Evolutionary conservation across 2,888 invertebrate genomes (phyloP), one percentile per base, ranked within the genome.

Genomic region (Phasia obesa): DNA sequence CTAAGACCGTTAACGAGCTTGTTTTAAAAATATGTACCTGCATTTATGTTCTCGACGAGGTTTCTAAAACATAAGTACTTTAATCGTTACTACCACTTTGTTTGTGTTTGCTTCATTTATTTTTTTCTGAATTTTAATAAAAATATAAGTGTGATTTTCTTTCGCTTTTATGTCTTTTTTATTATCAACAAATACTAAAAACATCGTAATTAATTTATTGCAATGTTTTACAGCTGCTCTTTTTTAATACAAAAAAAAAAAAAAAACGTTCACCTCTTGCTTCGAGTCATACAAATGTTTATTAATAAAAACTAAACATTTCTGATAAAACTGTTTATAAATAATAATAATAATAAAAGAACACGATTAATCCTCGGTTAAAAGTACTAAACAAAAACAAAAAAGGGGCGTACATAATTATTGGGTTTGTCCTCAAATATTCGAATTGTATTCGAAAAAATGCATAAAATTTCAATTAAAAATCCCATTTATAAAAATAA

Each of bases 321-420:
- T 27, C 47, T 71, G 25, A 59, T 62, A 59, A 64, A 55, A 47
- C 23, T 57, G 25, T 78, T 65, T 59, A 73, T 62, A 62, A 73
- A 73, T 47, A 60, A 57, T 64, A 67, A 55, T 59, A 55, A 38
- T n/a, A n/a, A n/a, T n/a, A n/a, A n/a, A n/a, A n/a, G n/a, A n/a
- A n/a, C n/a, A n/a, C n/a, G n/a, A n/a, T n/a, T n/a, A 31, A 27
- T 21, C 70, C 23, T 15, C 35, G 11, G 6, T 51, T 15, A 53
- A 31, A 73, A 55, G 21, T 23, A 44, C 13, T 21, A 62, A 53
- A 53, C 9, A 3, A 42, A 15, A 44, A 53, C 2, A 15, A 11
- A 78, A 57, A 78, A 60, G 70, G 70, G 78, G 78, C 65, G 78
- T 71, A 65, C 31, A 64, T 62, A 53, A 64, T 70, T 44, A 47